Evolutionary conservation across 2,113 vertebrate genomes (phyloP).

Genomic region (Epinephelus moara): DNA sequence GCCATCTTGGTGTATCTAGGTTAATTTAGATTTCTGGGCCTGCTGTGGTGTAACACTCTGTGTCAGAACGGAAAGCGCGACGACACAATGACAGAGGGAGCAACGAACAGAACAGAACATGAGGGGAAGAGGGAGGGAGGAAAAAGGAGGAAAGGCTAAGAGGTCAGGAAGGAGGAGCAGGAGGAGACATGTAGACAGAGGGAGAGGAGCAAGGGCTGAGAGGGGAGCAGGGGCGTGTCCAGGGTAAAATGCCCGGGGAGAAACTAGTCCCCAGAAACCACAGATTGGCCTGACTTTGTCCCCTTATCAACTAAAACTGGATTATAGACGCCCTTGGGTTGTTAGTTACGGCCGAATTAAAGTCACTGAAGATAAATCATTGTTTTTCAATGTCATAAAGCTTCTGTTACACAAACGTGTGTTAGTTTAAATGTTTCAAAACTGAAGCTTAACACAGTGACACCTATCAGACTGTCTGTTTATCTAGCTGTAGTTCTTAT

Average conservation of each 20-base stretch:
- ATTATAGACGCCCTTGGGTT: conserved; percentile 56
- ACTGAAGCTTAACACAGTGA: neutral
- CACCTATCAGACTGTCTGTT: neutral
- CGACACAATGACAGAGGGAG: conserved; percentile 73
- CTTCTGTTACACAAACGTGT: conserved; percentile 21
- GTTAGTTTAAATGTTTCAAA: conserved; percentile 1
- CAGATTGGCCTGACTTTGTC: conserved; percentile 49
- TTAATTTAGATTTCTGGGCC: conserved; percentile 40
- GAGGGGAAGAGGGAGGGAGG: conserved; percentile 47
- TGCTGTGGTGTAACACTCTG: conserved; percentile 71
- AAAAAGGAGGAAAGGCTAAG: conserved; percentile 57
- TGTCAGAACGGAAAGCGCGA: conserved; percentile 56
- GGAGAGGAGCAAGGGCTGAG: conserved; percentile 13
- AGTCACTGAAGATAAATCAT: neutral
- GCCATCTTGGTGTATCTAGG: neutral
- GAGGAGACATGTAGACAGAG: conserved; percentile 55
- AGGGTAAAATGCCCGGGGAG: conserved; percentile 44
- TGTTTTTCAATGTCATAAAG: conserved; percentile 40
- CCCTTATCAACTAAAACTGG: conserved; percentile 44
- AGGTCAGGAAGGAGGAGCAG: conserved; percentile 52
- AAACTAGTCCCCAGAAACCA: conserved; percentile 38
- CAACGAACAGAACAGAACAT: conserved; percentile 75
- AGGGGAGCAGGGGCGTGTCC: conserved; percentile 57
- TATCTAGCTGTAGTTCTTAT: neutral
- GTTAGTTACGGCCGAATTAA: conserved; percentile 47